phyloP scores from a whole-genome alignment of 2,797 vertebrate species.

The Merluccius polli region DNA sequence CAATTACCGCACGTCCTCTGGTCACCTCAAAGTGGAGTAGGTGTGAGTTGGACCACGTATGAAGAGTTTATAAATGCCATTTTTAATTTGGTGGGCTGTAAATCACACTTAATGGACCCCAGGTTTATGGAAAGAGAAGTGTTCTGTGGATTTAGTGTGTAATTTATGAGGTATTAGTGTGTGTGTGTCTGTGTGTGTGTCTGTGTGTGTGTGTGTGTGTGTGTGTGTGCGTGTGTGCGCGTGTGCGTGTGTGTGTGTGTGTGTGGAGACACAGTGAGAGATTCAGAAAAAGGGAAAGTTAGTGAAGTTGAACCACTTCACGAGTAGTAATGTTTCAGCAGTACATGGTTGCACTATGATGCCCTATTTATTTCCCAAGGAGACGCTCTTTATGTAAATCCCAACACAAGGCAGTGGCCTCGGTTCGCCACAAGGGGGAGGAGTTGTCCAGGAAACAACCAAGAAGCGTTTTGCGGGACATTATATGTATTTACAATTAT shows the following conservation, averaged over 20 bases:
- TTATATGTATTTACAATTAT: too few species aligned
- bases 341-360: neutral
- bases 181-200: constrained; percentile 6
- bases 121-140: constrained; percentile 1
- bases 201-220: neutral
- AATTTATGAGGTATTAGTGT: neutral
- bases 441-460: neutral
- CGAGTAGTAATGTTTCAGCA: neutral
- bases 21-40: neutral
- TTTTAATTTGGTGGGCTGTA: neutral
- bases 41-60: neutral
- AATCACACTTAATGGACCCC: neutral
- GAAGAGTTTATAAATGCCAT: neutral
- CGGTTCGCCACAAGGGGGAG: neutral
- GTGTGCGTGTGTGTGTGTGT: neutral
- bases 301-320: neutral
- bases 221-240: neutral
- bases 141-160: neutral
- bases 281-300: neutral
- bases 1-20: neutral
- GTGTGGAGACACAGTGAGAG: neutral
- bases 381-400: neutral
- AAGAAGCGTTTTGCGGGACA: neutral
- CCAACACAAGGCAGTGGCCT: neutral
- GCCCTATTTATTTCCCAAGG: neutral